phyloP scores from a whole-genome alignment of 2,888 invertebrate genomes.

The Drosophila vallismaia region DNA sequence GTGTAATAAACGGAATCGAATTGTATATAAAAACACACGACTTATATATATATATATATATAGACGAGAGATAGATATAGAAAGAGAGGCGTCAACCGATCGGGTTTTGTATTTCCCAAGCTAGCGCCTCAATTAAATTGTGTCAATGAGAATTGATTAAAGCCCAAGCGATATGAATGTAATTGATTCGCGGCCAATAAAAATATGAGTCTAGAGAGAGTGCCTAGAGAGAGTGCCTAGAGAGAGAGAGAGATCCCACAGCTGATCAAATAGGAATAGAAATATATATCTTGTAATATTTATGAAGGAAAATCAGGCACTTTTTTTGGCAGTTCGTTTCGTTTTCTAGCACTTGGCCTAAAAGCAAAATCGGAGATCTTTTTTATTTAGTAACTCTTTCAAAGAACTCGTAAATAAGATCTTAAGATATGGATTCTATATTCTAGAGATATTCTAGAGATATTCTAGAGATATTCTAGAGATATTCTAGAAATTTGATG shows the following conservation, averaged over 20 bases:
- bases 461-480: too few species aligned
- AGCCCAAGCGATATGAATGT: conserved; percentile 49
- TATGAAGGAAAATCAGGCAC: too few species aligned
- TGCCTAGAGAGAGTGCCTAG: not conserved
- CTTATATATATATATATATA: not conserved
- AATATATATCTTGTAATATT: not conserved
- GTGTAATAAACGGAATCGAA: conserved; percentile 39
- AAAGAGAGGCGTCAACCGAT: conserved; percentile 30
- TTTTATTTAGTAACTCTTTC: too few species aligned
- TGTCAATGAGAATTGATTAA: conserved; percentile 73
- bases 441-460: too few species aligned
- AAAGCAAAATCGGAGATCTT: too few species aligned
- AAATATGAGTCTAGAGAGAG: conserved; percentile 1
- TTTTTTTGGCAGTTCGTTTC: conserved; percentile 6
- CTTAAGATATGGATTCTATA: too few species aligned
- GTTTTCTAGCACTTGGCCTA: conserved; percentile 6
- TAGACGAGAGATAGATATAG: not conserved
- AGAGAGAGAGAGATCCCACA: conserved; percentile 9
- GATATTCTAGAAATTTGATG: too few species aligned
- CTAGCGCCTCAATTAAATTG: conserved; percentile 62
- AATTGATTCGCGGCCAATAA: conserved; percentile 44
- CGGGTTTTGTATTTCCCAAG: conserved; percentile 32
- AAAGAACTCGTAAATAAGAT: too few species aligned
- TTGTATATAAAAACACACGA: conserved; percentile 36
- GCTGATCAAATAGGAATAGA: conserved; percentile 19